A percentile compares a stretch with the other conserved stretches of the same genome.
Conservation (phyloP, 1,140 invertebrate genomes). For the Cataglyphis hispanica region DNA sequence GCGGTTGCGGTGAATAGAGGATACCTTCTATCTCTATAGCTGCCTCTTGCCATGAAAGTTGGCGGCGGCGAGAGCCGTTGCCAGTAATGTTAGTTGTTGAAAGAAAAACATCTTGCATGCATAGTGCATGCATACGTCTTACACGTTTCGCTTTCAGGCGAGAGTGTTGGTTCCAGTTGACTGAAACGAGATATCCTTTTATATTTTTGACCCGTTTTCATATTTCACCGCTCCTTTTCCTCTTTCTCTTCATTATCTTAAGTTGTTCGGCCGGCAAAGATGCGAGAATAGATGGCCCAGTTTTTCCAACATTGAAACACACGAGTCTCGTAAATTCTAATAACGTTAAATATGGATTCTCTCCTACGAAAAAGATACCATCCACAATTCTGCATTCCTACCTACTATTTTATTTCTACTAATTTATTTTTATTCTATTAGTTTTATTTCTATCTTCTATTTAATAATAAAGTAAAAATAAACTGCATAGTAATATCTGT, state of each 20-base stretch:
- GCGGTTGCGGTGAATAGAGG: constrained; percentile 77
- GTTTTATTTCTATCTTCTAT: too few relatives aligned
- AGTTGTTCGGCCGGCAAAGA: not conserved
- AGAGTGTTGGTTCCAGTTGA: constrained; percentile 75
- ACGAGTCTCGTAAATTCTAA: not conserved
- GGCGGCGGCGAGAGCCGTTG: constrained; percentile 47
- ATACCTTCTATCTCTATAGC: constrained; percentile 50
- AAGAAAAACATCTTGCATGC: constrained; percentile 80
- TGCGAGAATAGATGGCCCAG: not conserved
- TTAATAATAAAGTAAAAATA: not conserved
- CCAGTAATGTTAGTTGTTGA: constrained; percentile 64
- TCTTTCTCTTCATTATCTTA: constrained; percentile 39
- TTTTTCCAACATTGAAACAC: constrained; percentile 20
- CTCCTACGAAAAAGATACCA: not conserved
- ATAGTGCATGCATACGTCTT: constrained; percentile 68
- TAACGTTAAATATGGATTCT: constrained; percentile 1
- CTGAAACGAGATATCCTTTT: constrained; percentile 17
- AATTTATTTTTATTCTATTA: too few relatives aligned
- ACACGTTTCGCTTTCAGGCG: constrained; percentile 54
- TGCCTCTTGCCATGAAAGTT: constrained; percentile 44
- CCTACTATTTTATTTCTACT: too few relatives aligned
- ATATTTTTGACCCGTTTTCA: constrained; percentile 54
- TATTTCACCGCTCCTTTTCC: constrained; percentile 30
- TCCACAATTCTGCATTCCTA: not conserved
- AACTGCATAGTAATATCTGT: not conserved